Conservation (phyloP, 2,888 invertebrate species). For the Chirona hameri region DNA sequence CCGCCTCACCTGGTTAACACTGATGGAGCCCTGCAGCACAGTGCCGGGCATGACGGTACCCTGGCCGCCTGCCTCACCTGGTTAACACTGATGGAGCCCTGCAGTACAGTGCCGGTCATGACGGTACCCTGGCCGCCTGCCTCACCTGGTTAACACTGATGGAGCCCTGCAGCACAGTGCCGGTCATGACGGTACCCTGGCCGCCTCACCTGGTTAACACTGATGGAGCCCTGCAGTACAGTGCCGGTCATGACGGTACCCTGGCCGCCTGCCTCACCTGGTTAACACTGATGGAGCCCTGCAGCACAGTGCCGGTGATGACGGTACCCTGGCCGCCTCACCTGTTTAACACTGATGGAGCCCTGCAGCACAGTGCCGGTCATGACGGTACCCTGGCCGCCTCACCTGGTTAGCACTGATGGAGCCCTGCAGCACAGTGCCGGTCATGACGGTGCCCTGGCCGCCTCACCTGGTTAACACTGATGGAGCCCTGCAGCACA, state of each 20-base stretch:
- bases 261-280: too few relatives aligned
- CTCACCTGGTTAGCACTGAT: constrained; percentile 55
- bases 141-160: constrained; percentile 55
- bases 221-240: constrained; percentile 57
- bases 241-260: constrained; percentile 70
- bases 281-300: constrained; percentile 57
- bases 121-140: constrained; percentile 70
- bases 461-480: constrained; percentile 61
- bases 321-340: constrained; percentile 70
- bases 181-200: constrained; percentile 68
- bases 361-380: constrained; percentile 66
- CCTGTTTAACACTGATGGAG: constrained; percentile 53
- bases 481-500: constrained; percentile 57
- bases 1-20: constrained; percentile 61
- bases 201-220: constrained; percentile 61
- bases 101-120: constrained; percentile 64
- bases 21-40: constrained; percentile 57
- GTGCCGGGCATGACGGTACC: constrained; percentile 70
- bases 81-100: constrained; percentile 57
- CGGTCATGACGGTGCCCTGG: constrained; percentile 68
- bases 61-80: too few relatives aligned
- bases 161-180: constrained; percentile 61
- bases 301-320: constrained; percentile 64
- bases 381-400: constrained; percentile 68
- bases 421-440: constrained; percentile 61